Evolutionary conservation across 2,113 vertebrate species (phyloP), one percentile per base, ranked within the genome.

Genomic region (Catagonus wagneri): DNA sequence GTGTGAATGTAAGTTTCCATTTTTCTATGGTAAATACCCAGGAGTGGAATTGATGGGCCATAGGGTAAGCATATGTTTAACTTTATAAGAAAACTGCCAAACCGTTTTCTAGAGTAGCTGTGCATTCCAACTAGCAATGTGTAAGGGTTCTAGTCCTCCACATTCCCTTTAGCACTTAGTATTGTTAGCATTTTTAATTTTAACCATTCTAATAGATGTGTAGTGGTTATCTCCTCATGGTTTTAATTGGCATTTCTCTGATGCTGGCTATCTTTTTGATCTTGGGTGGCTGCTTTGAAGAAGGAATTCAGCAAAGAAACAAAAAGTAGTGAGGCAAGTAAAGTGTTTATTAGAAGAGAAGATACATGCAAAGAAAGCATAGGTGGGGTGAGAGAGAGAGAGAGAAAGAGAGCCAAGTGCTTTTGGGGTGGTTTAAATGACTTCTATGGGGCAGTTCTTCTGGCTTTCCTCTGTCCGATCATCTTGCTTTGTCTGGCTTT

Each of bases 171-270:
- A 87, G 95, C 19, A 44, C 61, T 76, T 88, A 32, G 17, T 78
- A 76, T 88, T 88, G 68, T 81, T 58, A 83, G 12, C 61, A 78
- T 87, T 75, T 94, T 91, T 23, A 56, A 81, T 86, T 86, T 81
- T 86, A 86, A 23, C 76, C 52, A 93, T 86, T 90, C 50, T 68
- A 91, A 76, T 78, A 69, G 83, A 69, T 54, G 39, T 76, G 16
- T 76, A 83, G 39, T 75, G 12, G 34, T 85, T 85, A 74, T 85
- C 29, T 74, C 50, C 81, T 39, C 63, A 27, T 61, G 34, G 39
- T 94, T 91, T 94, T 75, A 87, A 56, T 87, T 96, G 91, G 44
- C 6, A 7, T 93, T 85, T 86, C 2, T 50, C 74, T 90, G 34
- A 86, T 80, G 80, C 68, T 86, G 83, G 81, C 60, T 32, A 83